phyloP scores from a whole-genome alignment of 2,113 vertebrate species.

The Hippocampus comes region DNA sequence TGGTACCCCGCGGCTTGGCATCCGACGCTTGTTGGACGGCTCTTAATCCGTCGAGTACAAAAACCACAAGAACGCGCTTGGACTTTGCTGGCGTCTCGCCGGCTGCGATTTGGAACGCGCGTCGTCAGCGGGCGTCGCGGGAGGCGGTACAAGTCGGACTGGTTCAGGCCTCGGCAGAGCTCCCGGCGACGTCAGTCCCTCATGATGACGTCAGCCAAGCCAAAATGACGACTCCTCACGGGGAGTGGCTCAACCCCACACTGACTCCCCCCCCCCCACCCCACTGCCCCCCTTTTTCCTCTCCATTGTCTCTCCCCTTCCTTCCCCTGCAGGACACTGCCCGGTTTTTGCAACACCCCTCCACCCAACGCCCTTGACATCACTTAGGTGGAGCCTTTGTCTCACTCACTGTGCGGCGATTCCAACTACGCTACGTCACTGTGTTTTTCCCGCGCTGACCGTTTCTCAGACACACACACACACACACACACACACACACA shows the following conservation, averaged over 20 bases:
- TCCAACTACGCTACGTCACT: neutral
- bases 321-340: neutral
- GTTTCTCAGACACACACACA: neutral
- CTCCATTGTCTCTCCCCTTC: neutral
- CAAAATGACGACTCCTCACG: neutral
- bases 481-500: neutral
- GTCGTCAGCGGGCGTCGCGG: neutral
- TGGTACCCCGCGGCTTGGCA: too few relatives aligned
- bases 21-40: too few relatives aligned
- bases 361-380: neutral
- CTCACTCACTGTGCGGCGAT: neutral
- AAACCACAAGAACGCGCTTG: too few relatives aligned
- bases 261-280: neutral
- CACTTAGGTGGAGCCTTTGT: neutral
- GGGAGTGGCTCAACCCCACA: neutral
- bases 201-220: neutral
- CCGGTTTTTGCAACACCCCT: neutral
- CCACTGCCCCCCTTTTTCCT: neutral
- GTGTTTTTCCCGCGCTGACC: too few relatives aligned
- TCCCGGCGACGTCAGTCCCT: slow-evolving; percentile 40
- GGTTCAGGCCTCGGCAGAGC: slow-evolving; percentile 42
- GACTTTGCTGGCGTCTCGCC: too few relatives aligned
- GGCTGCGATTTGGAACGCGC: slow-evolving; percentile 17
- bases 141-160: slow-evolving; percentile 27
- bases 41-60: too few relatives aligned